Evolutionary conservation across 1,140 invertebrate species (phyloP).

Genomic region (Saccostrea cuccullata): DNA sequence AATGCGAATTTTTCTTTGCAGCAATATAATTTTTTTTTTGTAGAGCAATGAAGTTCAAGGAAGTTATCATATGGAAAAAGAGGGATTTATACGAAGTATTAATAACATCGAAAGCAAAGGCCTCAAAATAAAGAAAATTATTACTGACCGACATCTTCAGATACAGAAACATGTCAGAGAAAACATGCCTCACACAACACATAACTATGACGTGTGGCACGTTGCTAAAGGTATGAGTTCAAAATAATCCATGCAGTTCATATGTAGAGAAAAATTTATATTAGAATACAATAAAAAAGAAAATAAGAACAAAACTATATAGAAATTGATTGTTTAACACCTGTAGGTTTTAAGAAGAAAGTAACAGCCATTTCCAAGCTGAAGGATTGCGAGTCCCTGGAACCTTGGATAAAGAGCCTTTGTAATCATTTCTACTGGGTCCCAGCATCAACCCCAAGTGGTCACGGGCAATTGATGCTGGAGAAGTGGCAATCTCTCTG

Average conservation of each 20-base stretch:
- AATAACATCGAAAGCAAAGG: conserved; percentile 33
- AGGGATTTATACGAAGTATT: conserved; percentile 48
- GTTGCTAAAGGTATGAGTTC: conserved; percentile 60
- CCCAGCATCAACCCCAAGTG: conserved; percentile 51
- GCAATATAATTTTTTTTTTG: background rate
- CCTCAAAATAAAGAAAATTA: conserved; percentile 38
- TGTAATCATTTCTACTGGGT: conserved; percentile 60
- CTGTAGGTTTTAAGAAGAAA: conserved; percentile 55
- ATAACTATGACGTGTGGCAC: conserved; percentile 62
- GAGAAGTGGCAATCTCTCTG: conserved; percentile 54
- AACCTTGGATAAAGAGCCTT: conserved; percentile 49
- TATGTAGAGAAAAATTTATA: background rate
- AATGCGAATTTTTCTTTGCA: background rate
- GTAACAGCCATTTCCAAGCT: conserved; percentile 30
- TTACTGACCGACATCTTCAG: conserved; percentile 55
- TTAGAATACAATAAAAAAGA: background rate
- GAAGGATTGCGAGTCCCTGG: conserved; percentile 40
- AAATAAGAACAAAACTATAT: background rate
- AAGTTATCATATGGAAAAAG: conserved; percentile 52
- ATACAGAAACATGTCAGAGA: conserved; percentile 59
- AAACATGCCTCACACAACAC: conserved; percentile 40
- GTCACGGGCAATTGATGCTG: conserved; percentile 48
- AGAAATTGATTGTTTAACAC: background rate
- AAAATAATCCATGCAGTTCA: background rate
- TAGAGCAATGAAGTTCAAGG: conserved; percentile 61